Percentiles rank a stretch among this genome's conserved stretches.
Conservation (phyloP, 2,797 vertebrate genomes). For the Coregonus sp. region DNA sequence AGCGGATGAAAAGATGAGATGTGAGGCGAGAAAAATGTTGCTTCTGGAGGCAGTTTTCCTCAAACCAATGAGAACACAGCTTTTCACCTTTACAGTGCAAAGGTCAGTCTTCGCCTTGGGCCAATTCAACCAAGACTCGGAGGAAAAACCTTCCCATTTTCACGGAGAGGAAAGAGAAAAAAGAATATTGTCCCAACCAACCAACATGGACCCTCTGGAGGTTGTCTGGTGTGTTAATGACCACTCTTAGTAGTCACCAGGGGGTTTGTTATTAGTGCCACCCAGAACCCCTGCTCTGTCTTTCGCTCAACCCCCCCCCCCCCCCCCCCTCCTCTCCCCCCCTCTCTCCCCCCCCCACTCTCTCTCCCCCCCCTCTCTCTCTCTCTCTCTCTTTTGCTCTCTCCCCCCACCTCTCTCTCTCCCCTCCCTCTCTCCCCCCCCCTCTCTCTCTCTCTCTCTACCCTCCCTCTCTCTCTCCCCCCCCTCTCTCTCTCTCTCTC, state of each 20-base stretch:
- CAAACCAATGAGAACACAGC: slow-evolving; percentile 75
- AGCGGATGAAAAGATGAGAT: slow-evolving; percentile 79
- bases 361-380: not conserved
- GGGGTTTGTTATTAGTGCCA: slow-evolving; percentile 37
- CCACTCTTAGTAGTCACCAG: slow-evolving; percentile 38
- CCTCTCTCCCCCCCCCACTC: not conserved
- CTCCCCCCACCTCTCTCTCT: not conserved
- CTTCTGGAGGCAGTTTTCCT: slow-evolving; percentile 78
- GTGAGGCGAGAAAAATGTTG: slow-evolving; percentile 77
- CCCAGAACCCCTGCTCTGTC: slow-evolving; percentile 3
- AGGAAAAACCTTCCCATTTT: slow-evolving; percentile 57
- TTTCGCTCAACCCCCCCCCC: not conserved
- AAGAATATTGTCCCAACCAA: not conserved
- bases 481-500: too few species aligned
- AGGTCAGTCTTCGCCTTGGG: slow-evolving; percentile 75
- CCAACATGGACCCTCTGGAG: slow-evolving; percentile 21
- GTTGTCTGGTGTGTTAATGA: slow-evolving; percentile 48
- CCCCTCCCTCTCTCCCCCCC: not conserved
- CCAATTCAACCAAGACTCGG: slow-evolving; percentile 66
- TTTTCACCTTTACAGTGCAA: slow-evolving; percentile 76
- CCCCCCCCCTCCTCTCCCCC: too few species aligned
- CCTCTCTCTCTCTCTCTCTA: not conserved
- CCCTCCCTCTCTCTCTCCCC: too few species aligned
- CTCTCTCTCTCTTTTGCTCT: not conserved
- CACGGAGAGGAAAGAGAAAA: slow-evolving; percentile 26